A percentile compares a stretch with the other conserved stretches of the same genome.
Conservation (phyloP, 2,888 invertebrate genomes). For the Drosophila fungiperda region DNA sequence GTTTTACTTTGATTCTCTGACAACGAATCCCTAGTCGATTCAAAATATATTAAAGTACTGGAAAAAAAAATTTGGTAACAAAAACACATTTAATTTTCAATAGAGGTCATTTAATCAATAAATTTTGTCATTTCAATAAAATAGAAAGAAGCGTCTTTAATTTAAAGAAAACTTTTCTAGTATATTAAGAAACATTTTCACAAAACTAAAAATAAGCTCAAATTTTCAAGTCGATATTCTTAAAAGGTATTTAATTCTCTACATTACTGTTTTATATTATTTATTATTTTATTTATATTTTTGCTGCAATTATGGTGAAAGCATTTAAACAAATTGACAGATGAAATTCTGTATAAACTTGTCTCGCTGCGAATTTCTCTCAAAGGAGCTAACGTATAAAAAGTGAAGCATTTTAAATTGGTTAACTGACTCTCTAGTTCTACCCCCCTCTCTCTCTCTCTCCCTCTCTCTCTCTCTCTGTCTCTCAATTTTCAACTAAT, state of each 20-base stretch:
- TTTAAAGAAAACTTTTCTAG: neutral
- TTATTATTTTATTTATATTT: neutral
- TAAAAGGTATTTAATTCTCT: too few relatives aligned
- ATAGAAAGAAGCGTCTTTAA: too few relatives aligned
- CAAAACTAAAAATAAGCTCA: neutral
- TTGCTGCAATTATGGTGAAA: slow-evolving; percentile 51
- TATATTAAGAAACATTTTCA: neutral
- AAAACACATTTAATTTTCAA: too few relatives aligned
- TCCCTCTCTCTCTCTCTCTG: neutral
- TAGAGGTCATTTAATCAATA: too few relatives aligned
- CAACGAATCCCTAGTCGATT: too few relatives aligned
- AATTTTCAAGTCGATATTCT: neutral
- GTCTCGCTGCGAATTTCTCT: slow-evolving; percentile 50
- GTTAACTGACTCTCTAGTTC: neutral
- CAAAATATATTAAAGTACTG: too few relatives aligned
- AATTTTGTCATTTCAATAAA: too few relatives aligned
- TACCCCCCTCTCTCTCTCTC: neutral
- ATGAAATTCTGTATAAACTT: slow-evolving; percentile 49
- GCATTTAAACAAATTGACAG: slow-evolving; percentile 28
- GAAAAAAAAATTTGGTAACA: too few relatives aligned
- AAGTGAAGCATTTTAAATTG: slow-evolving; percentile 50
- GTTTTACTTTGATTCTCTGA: too few relatives aligned
- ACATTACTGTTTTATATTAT: neutral
- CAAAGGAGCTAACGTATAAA: slow-evolving; percentile 21
- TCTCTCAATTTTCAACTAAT: slow-evolving; percentile 1